A percentile compares a stretch with the other conserved stretches of the same genome.
phyloP scores from a whole-genome alignment of 2,113 vertebrate genomes.

The Nymphicus hollandicus region DNA sequence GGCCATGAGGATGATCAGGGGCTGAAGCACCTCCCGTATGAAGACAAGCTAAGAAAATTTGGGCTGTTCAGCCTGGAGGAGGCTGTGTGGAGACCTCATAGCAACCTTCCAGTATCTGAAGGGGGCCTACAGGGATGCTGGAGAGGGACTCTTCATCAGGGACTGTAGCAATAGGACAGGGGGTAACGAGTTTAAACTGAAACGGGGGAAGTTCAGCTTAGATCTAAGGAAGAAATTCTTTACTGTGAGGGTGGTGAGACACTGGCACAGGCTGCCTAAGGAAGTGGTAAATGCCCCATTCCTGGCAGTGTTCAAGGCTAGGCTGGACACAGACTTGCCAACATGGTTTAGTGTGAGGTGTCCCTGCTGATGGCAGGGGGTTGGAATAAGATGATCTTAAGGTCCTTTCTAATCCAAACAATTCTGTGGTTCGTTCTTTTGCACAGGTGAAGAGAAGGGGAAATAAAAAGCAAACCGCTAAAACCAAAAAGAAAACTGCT shows the following conservation, averaged over 20 bases:
- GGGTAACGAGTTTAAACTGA: no score
- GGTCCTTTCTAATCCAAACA: neutral
- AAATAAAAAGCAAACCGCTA: neutral
- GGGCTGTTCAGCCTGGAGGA: no score
- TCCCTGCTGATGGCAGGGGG: neutral
- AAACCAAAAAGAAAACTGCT: neutral
- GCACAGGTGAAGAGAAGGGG: neutral
- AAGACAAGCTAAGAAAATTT: no score
- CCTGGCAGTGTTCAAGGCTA: neutral
- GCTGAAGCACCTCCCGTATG: no score
- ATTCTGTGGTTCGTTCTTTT: neutral
- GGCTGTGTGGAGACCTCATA: no score
- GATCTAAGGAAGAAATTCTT: neutral
- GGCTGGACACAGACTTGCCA: neutral
- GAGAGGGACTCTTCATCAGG: no score
- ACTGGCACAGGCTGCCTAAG: neutral
- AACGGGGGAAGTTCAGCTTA: no score
- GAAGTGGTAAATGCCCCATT: neutral
- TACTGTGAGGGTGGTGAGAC: neutral
- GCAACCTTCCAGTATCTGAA: no score
- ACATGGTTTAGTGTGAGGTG: neutral
- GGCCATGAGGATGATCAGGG: neutral
- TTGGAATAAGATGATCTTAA: neutral
- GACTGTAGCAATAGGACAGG: no score
- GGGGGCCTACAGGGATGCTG: no score